Evolutionary conservation across 2,797 vertebrate genomes (phyloP).

Genomic region (Coluber constrictor): DNA sequence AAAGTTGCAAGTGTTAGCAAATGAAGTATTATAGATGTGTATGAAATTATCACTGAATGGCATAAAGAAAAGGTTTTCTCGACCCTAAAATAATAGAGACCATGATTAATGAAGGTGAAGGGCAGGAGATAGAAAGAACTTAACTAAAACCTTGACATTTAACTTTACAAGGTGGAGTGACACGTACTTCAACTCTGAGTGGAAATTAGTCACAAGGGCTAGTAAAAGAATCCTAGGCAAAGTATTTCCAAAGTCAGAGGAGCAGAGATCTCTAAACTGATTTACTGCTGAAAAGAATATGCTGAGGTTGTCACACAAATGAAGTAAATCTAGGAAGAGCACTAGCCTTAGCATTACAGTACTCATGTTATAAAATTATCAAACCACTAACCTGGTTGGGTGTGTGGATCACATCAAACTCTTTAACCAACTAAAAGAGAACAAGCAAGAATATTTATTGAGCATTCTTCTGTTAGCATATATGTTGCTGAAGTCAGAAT

Average conservation of each 20-base stretch:
- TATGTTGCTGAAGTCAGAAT: neutral
- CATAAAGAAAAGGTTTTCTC: neutral
- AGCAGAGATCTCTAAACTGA: neutral
- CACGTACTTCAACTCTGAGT: neutral
- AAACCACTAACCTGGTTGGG: conserved; percentile 65
- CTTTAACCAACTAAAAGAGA: conserved; percentile 64
- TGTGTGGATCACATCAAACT: conserved; percentile 69
- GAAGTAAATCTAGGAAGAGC: neutral
- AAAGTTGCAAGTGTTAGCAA: neutral
- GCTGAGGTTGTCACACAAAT: neutral
- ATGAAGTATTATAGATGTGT: neutral
- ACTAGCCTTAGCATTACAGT: neutral
- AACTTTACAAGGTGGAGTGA: neutral
- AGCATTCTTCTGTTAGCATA: neutral
- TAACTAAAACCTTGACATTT: neutral
- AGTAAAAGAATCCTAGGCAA: neutral
- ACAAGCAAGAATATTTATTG: conserved; percentile 18
- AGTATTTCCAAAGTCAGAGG: neutral
- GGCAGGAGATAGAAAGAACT: neutral
- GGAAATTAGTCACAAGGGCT: neutral
- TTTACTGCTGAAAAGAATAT: neutral
- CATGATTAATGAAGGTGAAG: neutral
- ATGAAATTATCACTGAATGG: neutral
- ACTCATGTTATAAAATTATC: rapidly evolving
- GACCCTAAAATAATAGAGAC: neutral